Percentiles rank a stretch among this genome's conserved stretches.
These are phyloP conservation scores for Elegia similella DNA, from an alignment of 2,888 invertebrate genomes.

Conservation along the genomic window DNA sequence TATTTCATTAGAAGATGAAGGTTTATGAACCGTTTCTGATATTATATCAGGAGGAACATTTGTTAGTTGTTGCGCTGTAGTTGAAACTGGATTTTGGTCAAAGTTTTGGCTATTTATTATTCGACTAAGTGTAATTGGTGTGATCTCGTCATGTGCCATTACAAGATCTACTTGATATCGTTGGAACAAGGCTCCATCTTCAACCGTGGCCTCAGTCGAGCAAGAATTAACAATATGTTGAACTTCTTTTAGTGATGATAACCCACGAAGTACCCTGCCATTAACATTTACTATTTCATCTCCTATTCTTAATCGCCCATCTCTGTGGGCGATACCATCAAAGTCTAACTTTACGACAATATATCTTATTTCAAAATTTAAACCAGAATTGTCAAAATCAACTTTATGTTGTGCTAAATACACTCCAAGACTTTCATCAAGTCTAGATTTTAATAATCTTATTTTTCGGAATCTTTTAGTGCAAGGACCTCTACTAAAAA, in stretches of 20 bases:
- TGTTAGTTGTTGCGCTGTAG: slow-evolving; percentile 31
- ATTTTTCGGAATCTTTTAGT: slow-evolving; percentile 84
- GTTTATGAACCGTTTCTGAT: slow-evolving; percentile 70
- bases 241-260: slow-evolving; percentile 85
- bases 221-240: slow-evolving; percentile 81
- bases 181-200: slow-evolving; percentile 63
- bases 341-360: slow-evolving; percentile 84
- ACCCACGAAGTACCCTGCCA: slow-evolving; percentile 88
- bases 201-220: slow-evolving; percentile 67
- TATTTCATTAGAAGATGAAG: slow-evolving; percentile 63
- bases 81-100: slow-evolving; percentile 47
- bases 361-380: slow-evolving; percentile 83
- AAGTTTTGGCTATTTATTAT: slow-evolving; percentile 62
- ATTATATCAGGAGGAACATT: slow-evolving; percentile 73
- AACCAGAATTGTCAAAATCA: slow-evolving; percentile 73
- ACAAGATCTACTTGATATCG: slow-evolving; percentile 82
- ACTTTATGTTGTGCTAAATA: slow-evolving; percentile 84
- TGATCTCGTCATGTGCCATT: slow-evolving; percentile 84
- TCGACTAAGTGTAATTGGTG: slow-evolving; percentile 74
- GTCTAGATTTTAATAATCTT: slow-evolving; percentile 83
- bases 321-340: slow-evolving; percentile 87
- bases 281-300: slow-evolving; percentile 96
- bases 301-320: slow-evolving; percentile 90
- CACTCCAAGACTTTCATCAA: slow-evolving; percentile 86
- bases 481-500: slow-evolving; percentile 81